Conservation (phyloP, 37 sponge, comb jelly and placozoan species). For the Axinella damicornis region DNA sequence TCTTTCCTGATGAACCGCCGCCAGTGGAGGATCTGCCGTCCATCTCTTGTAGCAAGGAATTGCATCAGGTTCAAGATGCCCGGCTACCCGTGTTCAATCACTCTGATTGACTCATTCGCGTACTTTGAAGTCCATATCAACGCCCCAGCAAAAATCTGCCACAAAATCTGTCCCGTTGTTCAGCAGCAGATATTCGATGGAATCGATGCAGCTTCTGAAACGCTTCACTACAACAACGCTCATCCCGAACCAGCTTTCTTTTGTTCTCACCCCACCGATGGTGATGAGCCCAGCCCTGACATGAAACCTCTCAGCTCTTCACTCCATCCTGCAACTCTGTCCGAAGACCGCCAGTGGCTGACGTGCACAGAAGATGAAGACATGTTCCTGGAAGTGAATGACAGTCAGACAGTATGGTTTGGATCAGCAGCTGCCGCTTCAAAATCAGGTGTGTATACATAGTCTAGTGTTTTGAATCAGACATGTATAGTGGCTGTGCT, state of each 20-base stretch:
- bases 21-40: too few relatives aligned
- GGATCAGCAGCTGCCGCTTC: too few relatives aligned
- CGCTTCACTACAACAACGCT: not conserved
- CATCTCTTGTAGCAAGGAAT: not conserved
- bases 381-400: too few relatives aligned
- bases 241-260: not conserved
- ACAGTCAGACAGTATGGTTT: too few relatives aligned
- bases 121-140: not conserved
- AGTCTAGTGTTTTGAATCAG: too few relatives aligned
- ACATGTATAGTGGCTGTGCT: too few relatives aligned
- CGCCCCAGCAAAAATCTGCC: not conserved
- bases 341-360: not conserved
- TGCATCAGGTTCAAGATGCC: not conserved
- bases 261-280: not conserved
- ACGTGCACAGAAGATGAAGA: not conserved
- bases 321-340: not conserved
- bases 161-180: not conserved
- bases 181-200: not conserved
- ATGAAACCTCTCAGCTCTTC: too few relatives aligned
- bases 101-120: not conserved
- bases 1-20: not conserved
- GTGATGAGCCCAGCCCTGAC: not conserved
- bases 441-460: too few relatives aligned
- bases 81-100: not conserved
- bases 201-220: not conserved